Evolutionary conservation across 2,113 vertebrate genomes (phyloP), one percentile per base, ranked within the genome.

Genomic region (Odobenus rosmarus): DNA sequence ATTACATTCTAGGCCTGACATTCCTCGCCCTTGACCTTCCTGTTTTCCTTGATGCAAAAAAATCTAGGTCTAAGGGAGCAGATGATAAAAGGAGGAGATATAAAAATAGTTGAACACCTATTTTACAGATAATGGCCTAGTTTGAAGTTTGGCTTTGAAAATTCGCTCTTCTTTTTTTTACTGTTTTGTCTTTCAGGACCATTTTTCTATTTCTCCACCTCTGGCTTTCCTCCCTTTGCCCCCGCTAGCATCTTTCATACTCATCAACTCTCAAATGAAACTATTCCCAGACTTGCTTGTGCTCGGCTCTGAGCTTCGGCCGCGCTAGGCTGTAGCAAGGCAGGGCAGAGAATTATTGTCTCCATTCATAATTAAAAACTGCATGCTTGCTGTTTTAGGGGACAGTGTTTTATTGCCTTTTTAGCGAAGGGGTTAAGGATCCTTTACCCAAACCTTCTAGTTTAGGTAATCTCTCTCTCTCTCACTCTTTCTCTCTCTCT

Each of bases 11-110:
- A 59, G 36, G 15, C 62, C 53, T 90, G 67, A n/a, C 67, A 14
- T 81, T 14, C 39, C 36, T 46, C 3, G 1, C 9, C 67, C 62
- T 84, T 80, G 55, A 42, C 92, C 15, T 77, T 28, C 92, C 79
- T 89, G 51, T 83, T 97, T 87, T 89, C 55, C 51, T 76, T 33
- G 61, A n/a, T 95, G 62, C 46, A 89, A 33, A 82, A 88, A 59
- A 77, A n/a, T 64, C 46, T 92, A 33, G n/a, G 26, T 82, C 59
- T 59, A 28, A 86, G 53, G n/a, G 53, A 92, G 57, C 28, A 55
- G 14, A 51, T 53, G n/a, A 64, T 39, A 46, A 80, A 31, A 94
- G 85, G 53, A 71, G 4, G 61, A 74, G 61, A 31, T 49, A n/a
- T 33, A 93, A 89, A 91, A 92, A 89, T 51, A 85, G 49, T 49